phyloP scores from a whole-genome alignment of 2,797 vertebrate genomes.

The Rhynchonycteris naso region DNA sequence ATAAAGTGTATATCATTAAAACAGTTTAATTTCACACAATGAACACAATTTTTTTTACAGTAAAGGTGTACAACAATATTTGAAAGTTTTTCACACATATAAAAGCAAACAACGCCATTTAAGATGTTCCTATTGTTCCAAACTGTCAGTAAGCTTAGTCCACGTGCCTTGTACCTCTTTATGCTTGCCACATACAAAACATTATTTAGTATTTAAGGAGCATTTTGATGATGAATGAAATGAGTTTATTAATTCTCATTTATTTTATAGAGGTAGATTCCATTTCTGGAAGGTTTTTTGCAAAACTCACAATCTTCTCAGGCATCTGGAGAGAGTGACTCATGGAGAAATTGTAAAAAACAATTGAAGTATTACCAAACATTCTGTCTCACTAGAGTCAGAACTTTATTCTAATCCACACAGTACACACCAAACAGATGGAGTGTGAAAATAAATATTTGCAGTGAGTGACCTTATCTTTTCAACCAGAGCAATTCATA shows the following conservation, averaged over 20 bases:
- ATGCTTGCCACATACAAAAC: background rate
- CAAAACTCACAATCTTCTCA: conserved; percentile 56
- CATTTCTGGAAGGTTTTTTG: conserved; percentile 61
- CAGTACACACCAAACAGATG: conserved; percentile 69
- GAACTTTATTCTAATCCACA: conserved; percentile 8
- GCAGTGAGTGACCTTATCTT: conserved; percentile 67
- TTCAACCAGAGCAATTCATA: conserved; percentile 2
- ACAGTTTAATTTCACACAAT: background rate
- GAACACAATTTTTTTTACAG: background rate
- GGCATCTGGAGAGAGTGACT: conserved; percentile 64
- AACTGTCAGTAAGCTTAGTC: background rate
- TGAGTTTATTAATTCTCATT: conserved; percentile 50
- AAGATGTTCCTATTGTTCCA: background rate
- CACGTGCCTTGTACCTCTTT: background rate
- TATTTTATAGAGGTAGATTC: background rate
- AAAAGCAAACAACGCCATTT: background rate
- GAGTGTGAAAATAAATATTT: conserved; percentile 68
- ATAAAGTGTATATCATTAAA: background rate
- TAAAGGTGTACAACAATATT: background rate
- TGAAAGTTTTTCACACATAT: background rate
- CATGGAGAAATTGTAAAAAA: conserved; percentile 64
- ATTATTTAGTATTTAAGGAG: conserved; percentile 27
- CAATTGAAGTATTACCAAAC: conserved; percentile 66
- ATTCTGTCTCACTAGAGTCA: conserved; percentile 37
- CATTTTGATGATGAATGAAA: conserved; percentile 36